phyloP scores from a whole-genome alignment of 2,888 invertebrate species.

The Tetrapedia diversipes region DNA sequence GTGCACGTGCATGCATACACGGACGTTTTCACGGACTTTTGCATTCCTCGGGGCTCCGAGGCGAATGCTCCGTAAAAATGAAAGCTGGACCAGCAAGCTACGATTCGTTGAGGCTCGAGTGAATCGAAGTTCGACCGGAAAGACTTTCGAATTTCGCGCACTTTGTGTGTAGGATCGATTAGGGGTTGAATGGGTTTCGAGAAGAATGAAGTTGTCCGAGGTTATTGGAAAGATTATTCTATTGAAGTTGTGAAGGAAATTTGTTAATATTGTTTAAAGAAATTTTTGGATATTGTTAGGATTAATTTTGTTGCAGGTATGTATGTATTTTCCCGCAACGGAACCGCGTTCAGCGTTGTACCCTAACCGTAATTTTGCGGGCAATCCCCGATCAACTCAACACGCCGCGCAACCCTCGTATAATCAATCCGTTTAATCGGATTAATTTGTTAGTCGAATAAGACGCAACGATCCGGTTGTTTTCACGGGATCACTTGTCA shows the following conservation, averaged over 20 bases:
- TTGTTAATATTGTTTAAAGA: too few relatives aligned
- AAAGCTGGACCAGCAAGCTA: background rate
- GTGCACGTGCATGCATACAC: too few relatives aligned
- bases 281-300: too few relatives aligned
- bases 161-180: background rate
- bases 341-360: constrained; percentile 26
- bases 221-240: background rate
- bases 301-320: background rate
- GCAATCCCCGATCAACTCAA: constrained; percentile 57
- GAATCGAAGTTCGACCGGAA: background rate
- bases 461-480: constrained; percentile 57
- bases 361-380: constrained; percentile 54
- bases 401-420: constrained; percentile 54
- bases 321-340: background rate
- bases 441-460: constrained; percentile 59
- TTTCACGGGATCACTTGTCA: constrained; percentile 47
- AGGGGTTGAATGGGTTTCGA: background rate
- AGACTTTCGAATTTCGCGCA: background rate
- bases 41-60: constrained; percentile 36
- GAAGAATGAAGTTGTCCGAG: background rate
- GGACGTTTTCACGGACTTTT: constrained; percentile 23
- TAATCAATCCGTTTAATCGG: constrained; percentile 64
- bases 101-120: background rate
- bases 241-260: too few relatives aligned
- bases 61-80: constrained; percentile 42